phyloP scores from a whole-genome alignment of 2,888 invertebrate genomes.

The Caenorhabditis sp. region DNA sequence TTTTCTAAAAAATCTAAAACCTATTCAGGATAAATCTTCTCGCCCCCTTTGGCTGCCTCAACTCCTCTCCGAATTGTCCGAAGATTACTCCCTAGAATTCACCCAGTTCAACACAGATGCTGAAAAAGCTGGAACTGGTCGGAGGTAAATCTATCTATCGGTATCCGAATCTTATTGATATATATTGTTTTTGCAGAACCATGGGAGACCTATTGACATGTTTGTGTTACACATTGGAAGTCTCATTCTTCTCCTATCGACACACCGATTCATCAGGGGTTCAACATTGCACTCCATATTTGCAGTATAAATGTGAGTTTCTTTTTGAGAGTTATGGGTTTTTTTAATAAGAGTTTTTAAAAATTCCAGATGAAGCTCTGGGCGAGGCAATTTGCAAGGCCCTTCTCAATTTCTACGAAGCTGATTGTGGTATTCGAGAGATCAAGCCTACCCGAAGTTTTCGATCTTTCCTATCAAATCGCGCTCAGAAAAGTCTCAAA shows the following conservation, averaged over 20 bases:
- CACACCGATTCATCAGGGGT: constrained; percentile 44
- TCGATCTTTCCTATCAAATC: constrained; percentile 27
- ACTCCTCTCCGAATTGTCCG: constrained; percentile 84
- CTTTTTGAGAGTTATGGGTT: too few species aligned
- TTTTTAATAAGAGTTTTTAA: not conserved
- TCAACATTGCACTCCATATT: constrained; percentile 54
- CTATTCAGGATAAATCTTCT: constrained; percentile 24
- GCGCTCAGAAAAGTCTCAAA: constrained; percentile 31
- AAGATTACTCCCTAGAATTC: constrained; percentile 85
- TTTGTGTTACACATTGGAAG: constrained; percentile 65
- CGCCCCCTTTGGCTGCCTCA: constrained; percentile 87
- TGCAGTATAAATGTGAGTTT: constrained; percentile 55
- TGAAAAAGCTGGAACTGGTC: constrained; percentile 84
- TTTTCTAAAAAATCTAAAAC: not conserved
- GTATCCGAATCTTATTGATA: constrained; percentile 12
- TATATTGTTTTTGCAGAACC: constrained; percentile 32
- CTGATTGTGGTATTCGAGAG: constrained; percentile 29
- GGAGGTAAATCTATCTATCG: constrained; percentile 72
- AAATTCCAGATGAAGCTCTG: constrained; percentile 43
- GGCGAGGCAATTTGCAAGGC: constrained; percentile 41
- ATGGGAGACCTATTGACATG: constrained; percentile 61
- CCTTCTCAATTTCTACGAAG: constrained; percentile 33
- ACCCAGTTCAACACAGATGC: constrained; percentile 92
- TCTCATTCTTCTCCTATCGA: constrained; percentile 63
- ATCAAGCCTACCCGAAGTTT: constrained; percentile 22